These are phyloP conservation scores for Cyprinodon variegatus DNA, from an alignment of 2,113 vertebrate species.

Conservation along the genomic window DNA sequence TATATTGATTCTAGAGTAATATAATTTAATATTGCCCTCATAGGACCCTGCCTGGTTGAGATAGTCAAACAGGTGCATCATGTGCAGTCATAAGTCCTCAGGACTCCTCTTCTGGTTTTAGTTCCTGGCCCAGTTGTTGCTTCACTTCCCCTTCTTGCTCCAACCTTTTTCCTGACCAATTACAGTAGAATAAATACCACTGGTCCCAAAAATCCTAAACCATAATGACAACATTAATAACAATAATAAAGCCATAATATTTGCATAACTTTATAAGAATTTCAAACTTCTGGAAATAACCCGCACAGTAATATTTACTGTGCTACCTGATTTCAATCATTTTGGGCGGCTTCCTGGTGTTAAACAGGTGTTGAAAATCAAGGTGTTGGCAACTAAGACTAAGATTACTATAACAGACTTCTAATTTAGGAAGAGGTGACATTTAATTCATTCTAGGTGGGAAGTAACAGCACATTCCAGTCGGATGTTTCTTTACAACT, in stretches of 20 bases:
- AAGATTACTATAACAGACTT: conserved; percentile 40
- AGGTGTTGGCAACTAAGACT: not conserved
- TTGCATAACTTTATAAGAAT: too few species aligned
- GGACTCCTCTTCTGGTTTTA: too few species aligned
- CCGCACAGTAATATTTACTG: not conserved
- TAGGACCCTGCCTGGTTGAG: too few species aligned
- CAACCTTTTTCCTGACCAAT: too few species aligned
- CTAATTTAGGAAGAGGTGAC: conserved; percentile 19
- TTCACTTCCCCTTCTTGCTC: too few species aligned
- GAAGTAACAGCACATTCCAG: conserved; percentile 54
- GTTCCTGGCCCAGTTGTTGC: too few species aligned
- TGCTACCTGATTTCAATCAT: conserved; percentile 55
- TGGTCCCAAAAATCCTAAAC: too few species aligned
- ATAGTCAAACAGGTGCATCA: too few species aligned
- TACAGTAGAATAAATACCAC: too few species aligned
- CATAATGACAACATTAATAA: too few species aligned
- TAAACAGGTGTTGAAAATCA: conserved; percentile 40
- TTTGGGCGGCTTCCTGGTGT: conserved; percentile 52
- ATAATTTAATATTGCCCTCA: not conserved
- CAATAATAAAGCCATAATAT: too few species aligned
- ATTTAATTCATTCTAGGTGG: conserved; percentile 20
- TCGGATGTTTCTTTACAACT: conserved; percentile 46
- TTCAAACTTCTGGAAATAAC: not conserved
- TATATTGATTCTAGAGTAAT: not conserved
- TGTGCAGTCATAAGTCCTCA: too few species aligned